Percentiles rank a stretch among this genome's conserved stretches.
These are phyloP conservation scores for Drosophila erecta DNA, from an alignment of 1,140 invertebrate genomes.

Conservation along the genomic window DNA sequence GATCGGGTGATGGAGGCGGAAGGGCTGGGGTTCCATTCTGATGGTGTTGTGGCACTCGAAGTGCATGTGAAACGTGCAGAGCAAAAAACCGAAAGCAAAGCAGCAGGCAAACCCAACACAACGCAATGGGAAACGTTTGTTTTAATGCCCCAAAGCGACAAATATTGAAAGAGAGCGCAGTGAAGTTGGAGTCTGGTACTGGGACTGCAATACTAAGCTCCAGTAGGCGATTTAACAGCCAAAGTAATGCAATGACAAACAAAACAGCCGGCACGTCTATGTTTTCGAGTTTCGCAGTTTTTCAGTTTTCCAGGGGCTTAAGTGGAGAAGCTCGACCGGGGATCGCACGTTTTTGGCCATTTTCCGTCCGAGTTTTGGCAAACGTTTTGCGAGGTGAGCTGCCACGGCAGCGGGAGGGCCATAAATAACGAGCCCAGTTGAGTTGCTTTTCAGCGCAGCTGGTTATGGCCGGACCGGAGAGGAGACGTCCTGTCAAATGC, in stretches of 20 bases:
- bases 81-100: constrained; percentile 43
- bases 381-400: constrained; percentile 24
- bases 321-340: background rate
- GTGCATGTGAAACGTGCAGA: constrained; percentile 68
- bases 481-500: constrained; percentile 63
- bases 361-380: constrained; percentile 32
- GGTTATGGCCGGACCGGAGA: constrained; percentile 8
- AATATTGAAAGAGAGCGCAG: constrained; percentile 66
- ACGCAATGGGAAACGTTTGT: constrained; percentile 77
- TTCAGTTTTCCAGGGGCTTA: constrained; percentile 1
- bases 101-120: constrained; percentile 60
- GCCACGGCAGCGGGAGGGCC: constrained; percentile 18
- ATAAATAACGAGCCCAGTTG: constrained; percentile 77
- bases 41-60: constrained; percentile 66
- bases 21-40: constrained; percentile 21
- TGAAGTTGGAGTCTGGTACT: background rate
- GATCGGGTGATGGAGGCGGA: background rate
- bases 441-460: constrained; percentile 62
- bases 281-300: constrained; percentile 10
- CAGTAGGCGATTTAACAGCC: constrained; percentile 68
- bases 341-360: constrained; percentile 34
- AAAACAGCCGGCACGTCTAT: constrained; percentile 62
- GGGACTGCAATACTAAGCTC: constrained; percentile 60
- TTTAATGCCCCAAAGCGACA: constrained; percentile 81
- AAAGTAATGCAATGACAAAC: constrained; percentile 82